Evolutionary conservation across 2,888 invertebrate genomes (phyloP), one percentile per base, ranked within the genome.

Genomic region (Pomacea canaliculata): DNA sequence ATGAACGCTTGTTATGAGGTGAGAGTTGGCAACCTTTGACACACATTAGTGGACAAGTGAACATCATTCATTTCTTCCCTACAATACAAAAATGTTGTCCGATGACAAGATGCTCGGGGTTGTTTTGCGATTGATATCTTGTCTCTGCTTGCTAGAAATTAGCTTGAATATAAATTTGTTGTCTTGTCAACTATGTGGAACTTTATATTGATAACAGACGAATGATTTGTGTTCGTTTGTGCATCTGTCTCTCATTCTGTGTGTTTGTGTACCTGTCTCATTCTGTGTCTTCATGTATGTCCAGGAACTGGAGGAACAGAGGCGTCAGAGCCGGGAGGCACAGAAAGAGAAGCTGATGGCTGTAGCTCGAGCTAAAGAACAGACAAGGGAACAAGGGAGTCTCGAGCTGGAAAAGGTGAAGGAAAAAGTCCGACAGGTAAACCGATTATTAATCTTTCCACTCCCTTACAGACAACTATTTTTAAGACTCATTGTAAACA

Each of bases 231-330:
- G 37, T 1, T 37, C 37, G 37, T 37, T 37, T 37, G 37, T 37
- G 37, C 1, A 37, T 37, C 37, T 37, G 4, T 37, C 5, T 37
- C 37, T 37, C 37, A 5, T 5, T 37, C 37, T 37, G 37, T 37
- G 37, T 37, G 37, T 37, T 3, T 37, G 37, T 37, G 37, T 37
- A 5, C 1, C 4, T 37, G 37, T 37, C 4, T 37, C 4, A 5
- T 3, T 37, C 4, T 37, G 1, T 37, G 37, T 37, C 3, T 37
- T 1, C 5, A 5, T 37, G 37, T 37, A 1, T 37, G 37, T 78
- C 3, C 82, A 89, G 89, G 89, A 90, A 76, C 80, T 90, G 73
- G 89, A 90, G 73, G 88, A 88, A 49, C 82, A 85, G 68, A 77
- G 84, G 37, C 78, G 82, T 16, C 83, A 84, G 73, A 86, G 83